Conservation (phyloP, 2,888 invertebrate species). For the Uloborus plumipes region DNA sequence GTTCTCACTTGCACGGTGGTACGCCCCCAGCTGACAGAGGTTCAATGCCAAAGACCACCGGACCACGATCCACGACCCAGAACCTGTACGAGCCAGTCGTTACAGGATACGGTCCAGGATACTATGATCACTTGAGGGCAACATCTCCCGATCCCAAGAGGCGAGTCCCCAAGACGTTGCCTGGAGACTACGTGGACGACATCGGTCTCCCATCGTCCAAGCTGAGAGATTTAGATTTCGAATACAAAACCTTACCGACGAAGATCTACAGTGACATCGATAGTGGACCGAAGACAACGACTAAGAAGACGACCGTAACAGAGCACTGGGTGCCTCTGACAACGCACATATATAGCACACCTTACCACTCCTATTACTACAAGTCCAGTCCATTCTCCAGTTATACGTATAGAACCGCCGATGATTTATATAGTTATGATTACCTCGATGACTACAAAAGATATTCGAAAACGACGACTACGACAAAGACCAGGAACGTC, state of each 20-base stretch:
- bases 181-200: neutral
- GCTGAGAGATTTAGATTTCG: conserved; percentile 1
- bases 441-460: conserved; percentile 54
- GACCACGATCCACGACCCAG: neutral
- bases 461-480: conserved; percentile 39
- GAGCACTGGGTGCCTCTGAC: conserved; percentile 57
- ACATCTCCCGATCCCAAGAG: conserved; percentile 9
- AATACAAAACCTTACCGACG: conserved; percentile 24
- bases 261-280: conserved; percentile 1
- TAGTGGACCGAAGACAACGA: conserved; percentile 22
- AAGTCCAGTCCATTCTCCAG: conserved; percentile 31
- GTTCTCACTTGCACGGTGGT: conserved; percentile 47
- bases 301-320: conserved; percentile 21
- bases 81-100: conserved; percentile 44
- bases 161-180: conserved; percentile 2
- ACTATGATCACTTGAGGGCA: conserved; percentile 50
- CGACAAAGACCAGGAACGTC: conserved; percentile 39
- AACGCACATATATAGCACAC: conserved; percentile 46
- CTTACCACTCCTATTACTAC: conserved; percentile 47
- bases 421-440: conserved; percentile 56
- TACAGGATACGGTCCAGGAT: conserved; percentile 22
- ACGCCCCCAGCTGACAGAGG: conserved; percentile 19
- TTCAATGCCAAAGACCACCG: neutral
- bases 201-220: conserved; percentile 15
- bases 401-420: conserved; percentile 49